Base-by-base conservation (phyloP, 2,888 invertebrate species). In the Drosophila recens region DNA sequence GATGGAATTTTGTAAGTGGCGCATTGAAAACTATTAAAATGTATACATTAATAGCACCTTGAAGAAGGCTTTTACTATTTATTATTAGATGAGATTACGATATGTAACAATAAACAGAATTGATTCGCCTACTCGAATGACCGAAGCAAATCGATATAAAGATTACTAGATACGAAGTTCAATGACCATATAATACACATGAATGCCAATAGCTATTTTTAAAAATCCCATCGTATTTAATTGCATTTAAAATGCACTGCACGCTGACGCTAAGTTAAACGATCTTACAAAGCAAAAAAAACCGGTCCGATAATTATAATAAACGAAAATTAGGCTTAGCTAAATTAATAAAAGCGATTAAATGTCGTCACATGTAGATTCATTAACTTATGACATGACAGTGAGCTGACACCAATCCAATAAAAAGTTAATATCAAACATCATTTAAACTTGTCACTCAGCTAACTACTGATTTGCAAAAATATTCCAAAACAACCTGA, bases 1-100 rank as follows among this genome's bases (percentile, higher is more conserved):
- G 9, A 20, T 43, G 34, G 49, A 84, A 58, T 52, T 53, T 13
- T n/a, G 23, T 42, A 23, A 38, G 13, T 30, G 33, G 0, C 58
- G 40, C n/a, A 59, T 20, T 23, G 17, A 54, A 51, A 59, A 43
- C 52, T 36, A 45, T 36, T 27, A 27, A 48, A 38, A 15, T 11
- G 10, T 15, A 11, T 43, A 2, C 20, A 13, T 2, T 43, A 20
- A 23, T 27, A 40, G 38, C 30, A 54, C 45, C 33, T 54, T 54
- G 36, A 45, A 27, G 27, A 45, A 33, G 33, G 20, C 33, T n/a
- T 56, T 43, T 10, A 34, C 33, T 34, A 27, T 15, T 27, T n/a
- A n/a, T 13, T n/a, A 23, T 1, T 34, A 49, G 11, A 17, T 8
- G 33, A 10, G 11, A 33, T 34, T 51, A 13, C n/a, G 34, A 23